A percentile compares a stretch with the other conserved stretches of the same genome.
These are phyloP conservation scores for Chymomyza costata DNA, from an alignment of 1,140 invertebrate genomes.

Conservation along the genomic window DNA sequence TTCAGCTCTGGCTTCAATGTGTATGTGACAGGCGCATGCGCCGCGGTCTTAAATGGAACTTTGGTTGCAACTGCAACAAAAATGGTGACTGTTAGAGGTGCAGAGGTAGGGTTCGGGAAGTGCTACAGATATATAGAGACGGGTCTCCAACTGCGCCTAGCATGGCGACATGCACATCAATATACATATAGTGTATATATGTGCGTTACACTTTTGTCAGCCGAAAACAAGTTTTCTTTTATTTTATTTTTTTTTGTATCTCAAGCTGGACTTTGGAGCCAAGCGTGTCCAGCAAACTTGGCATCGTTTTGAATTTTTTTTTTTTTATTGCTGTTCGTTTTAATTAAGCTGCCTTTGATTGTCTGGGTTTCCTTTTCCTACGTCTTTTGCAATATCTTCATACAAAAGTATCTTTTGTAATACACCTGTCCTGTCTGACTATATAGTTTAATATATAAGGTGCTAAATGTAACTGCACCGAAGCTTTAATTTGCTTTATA, in stretches of 20 bases:
- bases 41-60: neutral
- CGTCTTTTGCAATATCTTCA: constrained; percentile 7
- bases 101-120: too few species aligned
- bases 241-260: too few species aligned
- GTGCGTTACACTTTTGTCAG: too few species aligned
- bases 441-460: constrained; percentile 15
- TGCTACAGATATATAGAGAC: constrained; percentile 33
- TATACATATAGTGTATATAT: too few species aligned
- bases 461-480: too few species aligned
- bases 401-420: too few species aligned
- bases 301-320: constrained; percentile 20
- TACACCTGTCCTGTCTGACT: too few species aligned
- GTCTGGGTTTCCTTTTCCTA: neutral
- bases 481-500: too few species aligned
- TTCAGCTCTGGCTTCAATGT: constrained; percentile 54
- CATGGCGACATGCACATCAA: too few species aligned
- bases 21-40: constrained; percentile 24
- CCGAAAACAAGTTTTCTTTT: too few species aligned
- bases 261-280: constrained; percentile 20
- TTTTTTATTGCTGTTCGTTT: constrained; percentile 30
- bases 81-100: constrained; percentile 37
- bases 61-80: constrained; percentile 32
- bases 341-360: constrained; percentile 50
- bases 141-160: constrained; percentile 43
- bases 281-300: constrained; percentile 22